Evolutionary conservation across 2,888 invertebrate species (phyloP).

Genomic region (Tipula lateralis): DNA sequence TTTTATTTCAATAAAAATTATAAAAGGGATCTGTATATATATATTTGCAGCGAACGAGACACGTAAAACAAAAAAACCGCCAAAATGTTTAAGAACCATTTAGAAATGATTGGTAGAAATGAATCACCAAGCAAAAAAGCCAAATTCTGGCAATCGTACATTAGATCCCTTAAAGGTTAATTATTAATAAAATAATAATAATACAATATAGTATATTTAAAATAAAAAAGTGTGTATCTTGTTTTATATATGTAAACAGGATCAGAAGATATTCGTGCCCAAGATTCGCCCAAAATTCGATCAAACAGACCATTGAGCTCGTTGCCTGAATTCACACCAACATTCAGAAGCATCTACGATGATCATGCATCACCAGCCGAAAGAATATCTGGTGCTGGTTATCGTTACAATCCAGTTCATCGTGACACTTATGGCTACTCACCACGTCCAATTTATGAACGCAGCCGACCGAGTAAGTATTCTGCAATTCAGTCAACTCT

Average conservation of each 20-base stretch:
- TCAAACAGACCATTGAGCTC: conserved; percentile 62
- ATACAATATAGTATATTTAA: background rate
- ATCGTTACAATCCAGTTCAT: conserved; percentile 86
- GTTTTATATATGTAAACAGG: conserved; percentile 52
- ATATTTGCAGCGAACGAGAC: conserved; percentile 67
- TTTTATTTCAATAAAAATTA: background rate
- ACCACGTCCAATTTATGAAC: conserved; percentile 80
- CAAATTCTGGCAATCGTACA: conserved; percentile 90
- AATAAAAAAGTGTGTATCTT: conserved; percentile 25
- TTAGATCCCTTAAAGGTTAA: conserved; percentile 86
- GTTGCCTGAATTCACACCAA: conserved; percentile 66
- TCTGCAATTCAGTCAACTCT: conserved; percentile 33
- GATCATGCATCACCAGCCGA: conserved; percentile 71
- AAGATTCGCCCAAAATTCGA: conserved; percentile 71
- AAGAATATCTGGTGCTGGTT: conserved; percentile 81
- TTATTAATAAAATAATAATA: conserved; percentile 30
- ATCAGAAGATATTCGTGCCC: conserved; percentile 87
- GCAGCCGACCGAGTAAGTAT: conserved; percentile 83
- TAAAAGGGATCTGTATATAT: background rate
- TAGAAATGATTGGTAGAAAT: conserved; percentile 91
- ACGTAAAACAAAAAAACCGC: conserved; percentile 53
- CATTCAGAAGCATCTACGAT: conserved; percentile 83
- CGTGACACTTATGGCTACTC: conserved; percentile 87
- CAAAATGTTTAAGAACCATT: conserved; percentile 86
- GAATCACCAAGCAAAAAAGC: conserved; percentile 88